Base-by-base conservation (phyloP, 2,113 vertebrate species). In the Pholis gunnellus region DNA sequence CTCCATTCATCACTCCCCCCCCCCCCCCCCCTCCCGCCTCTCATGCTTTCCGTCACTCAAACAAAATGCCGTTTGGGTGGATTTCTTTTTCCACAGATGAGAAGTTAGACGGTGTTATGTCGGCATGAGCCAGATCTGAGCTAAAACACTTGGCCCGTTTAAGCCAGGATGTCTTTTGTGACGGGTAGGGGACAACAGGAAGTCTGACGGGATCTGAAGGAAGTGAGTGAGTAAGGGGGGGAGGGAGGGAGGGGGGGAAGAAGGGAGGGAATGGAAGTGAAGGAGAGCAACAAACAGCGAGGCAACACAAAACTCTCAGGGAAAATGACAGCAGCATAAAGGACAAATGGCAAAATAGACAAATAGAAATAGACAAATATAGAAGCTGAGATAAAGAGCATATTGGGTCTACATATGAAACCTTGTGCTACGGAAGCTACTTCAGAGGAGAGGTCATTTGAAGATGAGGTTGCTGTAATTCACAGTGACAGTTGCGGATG, bases 131-230 rank as follows among this genome's bases (percentile, higher is more conserved):
- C 67, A 70, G 50, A 69, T 66, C 50, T n/a, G 64, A 84, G 50
- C 70, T 74, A 40, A 87, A 86, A 52, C 48, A 72, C 84, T 78
- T 27, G 63, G 80, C 36, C 78, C 15, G 59, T 70, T 67, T 38
- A 57, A 82, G 84, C 81, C 91, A 92, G 92, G 93, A 94, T 95
- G 90, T 93, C 90, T 89, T 90, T 84, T 91, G 90, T 89, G 83
- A 90, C 76, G 36, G 78, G 72, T 27, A 80, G 73, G 85, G 87
- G 92, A 93, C 88, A 90, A 87, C 93, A 93, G 92, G 94, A 95
- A 92, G 91, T 87, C 40, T 31, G 31, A 31, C 88, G 82, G 82
- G 89, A 91, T 71, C 57, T 86, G 84, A 94, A 93, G 94, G 93
- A 94, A 94, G 88, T 90, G 81, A 65, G 70, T 75, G 81, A 89